These are phyloP conservation scores for Zaprionus gabonicus DNA, from an alignment of 1,140 invertebrate genomes.

Conservation along the genomic window DNA sequence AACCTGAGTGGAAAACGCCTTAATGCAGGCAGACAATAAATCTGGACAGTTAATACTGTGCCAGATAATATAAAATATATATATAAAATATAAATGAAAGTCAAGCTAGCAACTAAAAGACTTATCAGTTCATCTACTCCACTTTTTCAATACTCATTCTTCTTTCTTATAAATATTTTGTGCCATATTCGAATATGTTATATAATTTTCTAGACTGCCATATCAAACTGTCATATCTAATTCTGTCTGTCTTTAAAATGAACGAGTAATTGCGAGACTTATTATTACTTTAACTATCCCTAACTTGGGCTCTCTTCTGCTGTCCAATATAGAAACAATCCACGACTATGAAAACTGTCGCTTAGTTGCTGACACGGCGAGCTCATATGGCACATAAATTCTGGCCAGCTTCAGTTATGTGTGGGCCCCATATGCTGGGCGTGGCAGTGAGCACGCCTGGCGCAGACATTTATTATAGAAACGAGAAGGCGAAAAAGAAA, in stretches of 20 bases:
- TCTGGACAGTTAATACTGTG: neutral
- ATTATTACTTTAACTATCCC: neutral
- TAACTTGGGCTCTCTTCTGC: neutral
- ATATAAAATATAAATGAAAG: too few species aligned
- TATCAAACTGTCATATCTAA: too few species aligned
- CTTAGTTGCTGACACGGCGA: slow-evolving; percentile 70
- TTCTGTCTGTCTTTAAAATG: too few species aligned
- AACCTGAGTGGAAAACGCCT: neutral
- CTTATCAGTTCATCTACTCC: too few species aligned
- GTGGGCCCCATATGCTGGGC: slow-evolving; percentile 37
- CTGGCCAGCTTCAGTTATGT: slow-evolving; percentile 33
- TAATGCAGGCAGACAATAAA: neutral
- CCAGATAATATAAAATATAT: too few species aligned
- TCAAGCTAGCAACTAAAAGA: too few species aligned
- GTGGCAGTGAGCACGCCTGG: slow-evolving; percentile 45
- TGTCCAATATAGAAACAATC: slow-evolving; percentile 18
- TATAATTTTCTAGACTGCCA: too few species aligned
- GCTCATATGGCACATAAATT: slow-evolving; percentile 69
- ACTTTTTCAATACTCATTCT: too few species aligned
- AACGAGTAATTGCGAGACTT: neutral
- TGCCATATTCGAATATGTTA: too few species aligned
- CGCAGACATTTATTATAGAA: slow-evolving; percentile 70
- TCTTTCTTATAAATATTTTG: too few species aligned
- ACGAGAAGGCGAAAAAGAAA: slow-evolving; percentile 18
- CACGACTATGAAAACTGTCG: slow-evolving; percentile 36